Conservation (phyloP, 2,888 invertebrate species). For the Agonopterix arenella region DNA sequence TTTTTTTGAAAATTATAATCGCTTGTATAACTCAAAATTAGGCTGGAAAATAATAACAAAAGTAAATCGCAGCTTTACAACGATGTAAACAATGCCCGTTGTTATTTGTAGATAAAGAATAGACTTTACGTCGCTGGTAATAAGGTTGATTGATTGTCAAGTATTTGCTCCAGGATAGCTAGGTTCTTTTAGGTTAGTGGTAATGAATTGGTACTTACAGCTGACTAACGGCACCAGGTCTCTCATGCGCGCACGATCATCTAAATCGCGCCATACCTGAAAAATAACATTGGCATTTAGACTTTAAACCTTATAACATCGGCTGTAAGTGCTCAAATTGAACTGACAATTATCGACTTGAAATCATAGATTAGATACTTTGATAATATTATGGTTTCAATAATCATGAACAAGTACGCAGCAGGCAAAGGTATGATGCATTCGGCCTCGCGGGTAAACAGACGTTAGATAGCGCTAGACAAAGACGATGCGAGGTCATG, state of each 20-base stretch:
- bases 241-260: conserved; percentile 47
- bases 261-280: conserved; percentile 58
- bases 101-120: too few relatives aligned
- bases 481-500: conserved; percentile 75
- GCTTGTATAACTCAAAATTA: too few relatives aligned
- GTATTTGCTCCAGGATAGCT: too few relatives aligned
- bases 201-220: background rate
- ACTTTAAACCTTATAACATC: conserved; percentile 9
- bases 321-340: conserved; percentile 23
- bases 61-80: too few relatives aligned
- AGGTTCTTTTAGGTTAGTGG: background rate
- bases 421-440: conserved; percentile 66
- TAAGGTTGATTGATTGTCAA: too few relatives aligned
- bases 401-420: conserved; percentile 46
- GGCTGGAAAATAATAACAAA: too few relatives aligned
- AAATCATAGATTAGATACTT: conserved; percentile 28
- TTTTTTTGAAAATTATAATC: too few relatives aligned
- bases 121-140: too few relatives aligned
- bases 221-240: conserved; percentile 27
- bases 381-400: conserved; percentile 50
- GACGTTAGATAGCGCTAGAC: conserved; percentile 74
- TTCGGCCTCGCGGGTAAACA: conserved; percentile 73
- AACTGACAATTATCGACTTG: conserved; percentile 48
- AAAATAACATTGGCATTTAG: conserved; percentile 9
- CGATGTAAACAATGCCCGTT: too few relatives aligned